A percentile compares a stretch with the other conserved stretches of the same genome.
Evolutionary conservation across 2,888 invertebrate species (phyloP).

Genomic region (Steinernema scapterisci): DNA sequence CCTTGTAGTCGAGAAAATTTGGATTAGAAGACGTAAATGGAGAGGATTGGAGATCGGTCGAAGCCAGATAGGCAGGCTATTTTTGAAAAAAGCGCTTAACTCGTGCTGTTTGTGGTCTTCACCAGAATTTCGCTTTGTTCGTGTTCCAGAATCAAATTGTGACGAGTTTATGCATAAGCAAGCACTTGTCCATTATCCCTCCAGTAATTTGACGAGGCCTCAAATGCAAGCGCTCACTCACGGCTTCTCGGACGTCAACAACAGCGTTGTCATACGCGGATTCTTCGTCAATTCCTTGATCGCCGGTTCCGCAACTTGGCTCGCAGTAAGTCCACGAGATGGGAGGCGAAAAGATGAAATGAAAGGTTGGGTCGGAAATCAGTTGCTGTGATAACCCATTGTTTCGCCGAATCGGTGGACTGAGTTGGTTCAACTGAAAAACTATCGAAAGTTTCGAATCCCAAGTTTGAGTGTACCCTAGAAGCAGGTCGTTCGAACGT

Average conservation of each 20-base stretch:
- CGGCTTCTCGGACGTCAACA: slow-evolving; percentile 52
- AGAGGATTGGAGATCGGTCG: no score
- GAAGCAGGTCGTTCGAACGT: no score
- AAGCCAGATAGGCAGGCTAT: neutral
- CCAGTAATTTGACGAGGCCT: no score
- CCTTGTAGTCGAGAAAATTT: no score
- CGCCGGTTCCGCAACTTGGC: slow-evolving; percentile 54
- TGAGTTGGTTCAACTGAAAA: neutral
- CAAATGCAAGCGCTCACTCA: slow-evolving; percentile 33
- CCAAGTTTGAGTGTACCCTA: no score
- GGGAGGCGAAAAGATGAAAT: slow-evolving; percentile 46
- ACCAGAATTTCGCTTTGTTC: neutral
- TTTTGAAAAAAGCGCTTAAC: neutral
- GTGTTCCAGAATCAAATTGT: neutral
- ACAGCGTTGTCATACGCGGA: slow-evolving; percentile 52
- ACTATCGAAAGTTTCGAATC: no score
- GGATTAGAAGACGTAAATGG: no score
- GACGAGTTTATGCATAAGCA: neutral
- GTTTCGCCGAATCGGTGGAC: neutral
- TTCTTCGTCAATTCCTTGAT: slow-evolving; percentile 56
- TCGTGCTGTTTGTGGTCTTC: neutral
- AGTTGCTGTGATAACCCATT: neutral
- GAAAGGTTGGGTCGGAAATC: neutral
- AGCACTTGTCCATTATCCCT: no score
- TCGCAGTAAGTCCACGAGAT: slow-evolving; percentile 55